These are phyloP conservation scores for Eumaeus atala DNA, from an alignment of 1,140 invertebrate genomes.

Conservation along the genomic window DNA sequence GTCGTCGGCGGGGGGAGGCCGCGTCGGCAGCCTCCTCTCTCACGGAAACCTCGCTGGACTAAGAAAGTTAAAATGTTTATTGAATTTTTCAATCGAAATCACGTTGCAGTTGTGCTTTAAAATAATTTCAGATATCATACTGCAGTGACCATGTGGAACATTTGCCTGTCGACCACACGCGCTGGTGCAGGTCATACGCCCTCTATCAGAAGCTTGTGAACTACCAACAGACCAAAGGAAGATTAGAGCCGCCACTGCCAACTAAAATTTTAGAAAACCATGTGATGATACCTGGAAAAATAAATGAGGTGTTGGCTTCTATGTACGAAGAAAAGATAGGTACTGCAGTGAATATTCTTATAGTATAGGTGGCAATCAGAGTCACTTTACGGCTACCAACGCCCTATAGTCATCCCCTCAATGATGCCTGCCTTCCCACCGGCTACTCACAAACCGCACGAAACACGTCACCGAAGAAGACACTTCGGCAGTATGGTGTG, in stretches of 20 bases:
- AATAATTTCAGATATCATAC: slow-evolving; percentile 57
- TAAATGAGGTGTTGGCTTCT: slow-evolving; percentile 67
- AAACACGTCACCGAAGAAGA: too few relatives aligned
- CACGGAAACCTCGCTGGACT: too few relatives aligned
- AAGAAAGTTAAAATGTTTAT: too few relatives aligned
- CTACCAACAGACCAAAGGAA: slow-evolving; percentile 73
- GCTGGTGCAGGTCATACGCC: slow-evolving; percentile 73
- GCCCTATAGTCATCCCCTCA: too few relatives aligned
- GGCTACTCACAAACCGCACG: too few relatives aligned
- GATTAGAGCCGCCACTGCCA: slow-evolving; percentile 75
- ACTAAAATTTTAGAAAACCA: slow-evolving; percentile 57
- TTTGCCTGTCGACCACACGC: slow-evolving; percentile 52
- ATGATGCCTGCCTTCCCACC: too few relatives aligned
- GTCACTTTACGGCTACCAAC: too few relatives aligned
- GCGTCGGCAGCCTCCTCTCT: too few relatives aligned
- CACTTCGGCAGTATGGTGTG: too few relatives aligned
- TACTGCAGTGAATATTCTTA: slow-evolving; percentile 17
- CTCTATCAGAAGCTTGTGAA: slow-evolving; percentile 73
- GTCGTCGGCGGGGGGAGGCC: too few relatives aligned
- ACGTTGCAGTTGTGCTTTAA: background rate
- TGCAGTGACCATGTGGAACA: slow-evolving; percentile 67
- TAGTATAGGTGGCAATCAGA: too few relatives aligned
- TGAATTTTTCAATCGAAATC: too few relatives aligned
- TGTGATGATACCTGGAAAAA: slow-evolving; percentile 63
- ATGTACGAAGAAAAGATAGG: slow-evolving; percentile 71